Percentiles rank a stretch among this genome's conserved stretches.
phyloP scores from a whole-genome alignment of 2,797 vertebrate species.

The Lithobates sylvaticus region DNA sequence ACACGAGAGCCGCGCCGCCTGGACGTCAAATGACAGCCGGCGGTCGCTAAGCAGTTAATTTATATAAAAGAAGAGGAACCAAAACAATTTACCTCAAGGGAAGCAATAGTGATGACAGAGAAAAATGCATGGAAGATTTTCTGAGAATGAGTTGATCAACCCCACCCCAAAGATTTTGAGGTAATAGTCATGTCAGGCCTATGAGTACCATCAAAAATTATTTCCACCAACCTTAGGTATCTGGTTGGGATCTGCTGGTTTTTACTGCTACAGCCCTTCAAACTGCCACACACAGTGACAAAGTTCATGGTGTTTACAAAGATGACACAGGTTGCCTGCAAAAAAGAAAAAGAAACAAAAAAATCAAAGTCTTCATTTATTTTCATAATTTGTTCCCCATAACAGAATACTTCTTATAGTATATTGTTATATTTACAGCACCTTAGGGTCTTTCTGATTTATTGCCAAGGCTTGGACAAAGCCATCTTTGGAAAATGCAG shows the following conservation, averaged over 20 bases:
- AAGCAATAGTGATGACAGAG: too few relatives aligned
- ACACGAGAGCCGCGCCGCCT: too few relatives aligned
- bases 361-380: not conserved
- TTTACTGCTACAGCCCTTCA: constrained; percentile 91
- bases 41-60: too few relatives aligned
- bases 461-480: constrained; percentile 83
- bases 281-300: constrained; percentile 81
- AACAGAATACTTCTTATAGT: not conserved
- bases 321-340: constrained; percentile 90
- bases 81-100: too few relatives aligned
- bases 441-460: constrained; percentile 92
- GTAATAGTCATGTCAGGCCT: too few relatives aligned
- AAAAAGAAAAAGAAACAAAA: constrained; percentile 56
- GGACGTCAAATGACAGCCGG: too few relatives aligned
- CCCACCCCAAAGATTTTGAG: too few relatives aligned
- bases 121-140: too few relatives aligned
- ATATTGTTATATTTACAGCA: constrained; percentile 59
- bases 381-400: not conserved
- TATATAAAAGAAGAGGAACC: too few relatives aligned
- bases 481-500: constrained; percentile 88
- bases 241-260: constrained; percentile 78
- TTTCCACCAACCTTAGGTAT: constrained; percentile 82
- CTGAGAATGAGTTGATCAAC: too few relatives aligned
- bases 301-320: constrained; percentile 91
- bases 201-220: not conserved